Percentiles rank a stretch among this genome's conserved stretches.
Evolutionary conservation across 1,140 invertebrate genomes (phyloP).

Genomic region (Elymnias hypermnestra): DNA sequence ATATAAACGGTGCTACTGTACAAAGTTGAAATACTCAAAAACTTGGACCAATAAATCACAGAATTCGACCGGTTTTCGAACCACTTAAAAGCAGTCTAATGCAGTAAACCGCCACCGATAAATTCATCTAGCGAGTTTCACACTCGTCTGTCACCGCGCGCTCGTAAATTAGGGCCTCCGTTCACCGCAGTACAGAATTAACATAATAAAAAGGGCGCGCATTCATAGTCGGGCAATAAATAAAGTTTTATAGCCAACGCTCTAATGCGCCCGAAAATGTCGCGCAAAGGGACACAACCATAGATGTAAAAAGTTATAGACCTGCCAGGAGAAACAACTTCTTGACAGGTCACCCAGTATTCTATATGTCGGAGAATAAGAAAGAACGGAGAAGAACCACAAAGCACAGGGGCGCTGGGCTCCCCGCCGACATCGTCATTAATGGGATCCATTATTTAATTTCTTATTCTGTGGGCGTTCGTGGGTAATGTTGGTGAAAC

Average conservation of each 20-base stretch:
- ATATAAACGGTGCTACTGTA: not conserved
- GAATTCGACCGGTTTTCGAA: not conserved
- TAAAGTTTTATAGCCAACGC: constrained; percentile 58
- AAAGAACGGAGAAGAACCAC: too few species aligned
- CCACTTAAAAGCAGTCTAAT: constrained; percentile 12
- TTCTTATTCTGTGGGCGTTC: too few species aligned
- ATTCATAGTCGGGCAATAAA: constrained; percentile 49
- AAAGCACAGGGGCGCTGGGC: too few species aligned
- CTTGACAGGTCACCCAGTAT: too few species aligned
- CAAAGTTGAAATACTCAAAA: not conserved
- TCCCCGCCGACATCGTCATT: too few species aligned
- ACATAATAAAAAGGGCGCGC: constrained; percentile 57
- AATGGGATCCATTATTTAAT: too few species aligned
- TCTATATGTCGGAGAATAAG: too few species aligned
- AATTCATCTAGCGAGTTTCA: constrained; percentile 23
- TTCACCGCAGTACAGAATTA: constrained; percentile 36
- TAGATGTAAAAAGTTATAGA: too few species aligned
- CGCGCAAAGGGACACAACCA: constrained; percentile 18
- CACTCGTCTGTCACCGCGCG: constrained; percentile 22
- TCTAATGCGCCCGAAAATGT: constrained; percentile 48
- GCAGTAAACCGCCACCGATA: constrained; percentile 14
- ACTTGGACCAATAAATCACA: constrained; percentile 2
- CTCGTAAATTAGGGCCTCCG: constrained; percentile 39
- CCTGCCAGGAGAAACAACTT: too few species aligned
- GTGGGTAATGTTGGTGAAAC: too few species aligned